Conservation (phyloP, 1,140 invertebrate genomes). For the Drosophila azteca region DNA sequence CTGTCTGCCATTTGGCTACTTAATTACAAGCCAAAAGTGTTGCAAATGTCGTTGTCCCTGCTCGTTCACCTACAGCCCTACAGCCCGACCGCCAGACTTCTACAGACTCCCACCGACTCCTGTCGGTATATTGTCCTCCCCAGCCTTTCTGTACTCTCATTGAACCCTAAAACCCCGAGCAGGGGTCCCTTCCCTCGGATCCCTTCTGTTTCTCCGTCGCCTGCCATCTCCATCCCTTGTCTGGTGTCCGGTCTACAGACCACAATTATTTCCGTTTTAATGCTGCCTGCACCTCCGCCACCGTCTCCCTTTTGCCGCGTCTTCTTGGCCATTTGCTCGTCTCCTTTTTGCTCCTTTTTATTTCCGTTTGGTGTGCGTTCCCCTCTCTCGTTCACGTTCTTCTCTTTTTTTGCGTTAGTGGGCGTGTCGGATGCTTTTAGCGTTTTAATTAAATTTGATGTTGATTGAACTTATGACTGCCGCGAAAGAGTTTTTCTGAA, state of each 20-base stretch:
- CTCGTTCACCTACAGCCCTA: slow-evolving; percentile 18
- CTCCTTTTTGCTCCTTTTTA: slow-evolving; percentile 7
- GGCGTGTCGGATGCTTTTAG: slow-evolving; percentile 70
- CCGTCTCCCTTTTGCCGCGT: neutral
- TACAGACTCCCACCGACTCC: slow-evolving; percentile 2
- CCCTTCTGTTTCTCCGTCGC: neutral
- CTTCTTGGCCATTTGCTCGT: slow-evolving; percentile 19
- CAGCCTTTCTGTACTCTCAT: neutral
- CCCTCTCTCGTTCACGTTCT: slow-evolving; percentile 5
- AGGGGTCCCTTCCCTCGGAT: too few species aligned
- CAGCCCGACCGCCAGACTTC: slow-evolving; percentile 3
- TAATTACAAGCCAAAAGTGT: slow-evolving; percentile 66
- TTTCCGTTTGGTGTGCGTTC: slow-evolving; percentile 10
- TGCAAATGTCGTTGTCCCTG: slow-evolving; percentile 51
- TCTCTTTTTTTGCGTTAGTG: slow-evolving; percentile 51
- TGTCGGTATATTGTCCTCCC: slow-evolving; percentile 9
- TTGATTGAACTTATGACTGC: slow-evolving; percentile 80
- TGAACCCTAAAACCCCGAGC: neutral
- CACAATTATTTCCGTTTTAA: slow-evolving; percentile 79
- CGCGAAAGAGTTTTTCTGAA: slow-evolving; percentile 45
- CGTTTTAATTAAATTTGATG: slow-evolving; percentile 82
- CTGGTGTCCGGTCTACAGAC: slow-evolving; percentile 43
- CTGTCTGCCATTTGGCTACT: slow-evolving; percentile 41
- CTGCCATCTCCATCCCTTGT: slow-evolving; percentile 25
- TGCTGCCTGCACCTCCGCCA: slow-evolving; percentile 15